Evolutionary conservation across 2,888 invertebrate genomes (phyloP).

Genomic region (Melangyna quadrimaculata): DNA sequence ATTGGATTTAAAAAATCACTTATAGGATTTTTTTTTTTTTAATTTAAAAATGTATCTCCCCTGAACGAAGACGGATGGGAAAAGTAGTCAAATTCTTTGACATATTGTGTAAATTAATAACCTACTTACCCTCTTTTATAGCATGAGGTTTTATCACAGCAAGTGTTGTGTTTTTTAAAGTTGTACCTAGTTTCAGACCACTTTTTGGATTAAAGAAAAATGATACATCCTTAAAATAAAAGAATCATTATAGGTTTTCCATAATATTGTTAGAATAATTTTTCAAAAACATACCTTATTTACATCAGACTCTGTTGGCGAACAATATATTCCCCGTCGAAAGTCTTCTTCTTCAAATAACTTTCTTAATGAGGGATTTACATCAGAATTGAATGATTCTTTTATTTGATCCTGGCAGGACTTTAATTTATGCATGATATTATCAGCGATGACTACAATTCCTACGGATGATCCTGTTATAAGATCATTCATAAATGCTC

Average conservation of each 20-base stretch:
- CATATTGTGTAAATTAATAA: too few relatives aligned
- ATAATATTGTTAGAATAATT: not conserved
- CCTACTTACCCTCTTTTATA: conserved; percentile 85
- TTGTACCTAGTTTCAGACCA: conserved; percentile 82
- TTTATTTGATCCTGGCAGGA: conserved; percentile 73
- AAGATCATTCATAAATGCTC: conserved; percentile 77
- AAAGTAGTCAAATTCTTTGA: too few relatives aligned
- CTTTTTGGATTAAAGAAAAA: conserved; percentile 84
- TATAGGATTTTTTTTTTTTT: too few relatives aligned
- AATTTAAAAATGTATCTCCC: too few relatives aligned
- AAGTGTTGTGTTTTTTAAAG: conserved; percentile 87
- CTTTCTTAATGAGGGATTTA: conserved; percentile 82
- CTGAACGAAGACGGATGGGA: too few relatives aligned
- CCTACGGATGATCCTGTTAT: conserved; percentile 77
- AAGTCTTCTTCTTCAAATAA: conserved; percentile 86
- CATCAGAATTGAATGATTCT: conserved; percentile 67
- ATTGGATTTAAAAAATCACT: too few relatives aligned
- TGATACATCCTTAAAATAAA: conserved; percentile 82
- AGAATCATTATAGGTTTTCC: not conserved
- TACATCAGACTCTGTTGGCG: conserved; percentile 82
- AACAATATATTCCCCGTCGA: conserved; percentile 87
- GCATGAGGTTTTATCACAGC: conserved; percentile 96
- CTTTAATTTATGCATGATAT: conserved; percentile 78
- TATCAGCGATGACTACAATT: conserved; percentile 78
- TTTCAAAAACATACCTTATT: conserved; percentile 39